A percentile compares a stretch with the other conserved stretches of the same genome.
Conservation (phyloP, 2,888 invertebrate genomes). For the Drosophila kambysellisi region DNA sequence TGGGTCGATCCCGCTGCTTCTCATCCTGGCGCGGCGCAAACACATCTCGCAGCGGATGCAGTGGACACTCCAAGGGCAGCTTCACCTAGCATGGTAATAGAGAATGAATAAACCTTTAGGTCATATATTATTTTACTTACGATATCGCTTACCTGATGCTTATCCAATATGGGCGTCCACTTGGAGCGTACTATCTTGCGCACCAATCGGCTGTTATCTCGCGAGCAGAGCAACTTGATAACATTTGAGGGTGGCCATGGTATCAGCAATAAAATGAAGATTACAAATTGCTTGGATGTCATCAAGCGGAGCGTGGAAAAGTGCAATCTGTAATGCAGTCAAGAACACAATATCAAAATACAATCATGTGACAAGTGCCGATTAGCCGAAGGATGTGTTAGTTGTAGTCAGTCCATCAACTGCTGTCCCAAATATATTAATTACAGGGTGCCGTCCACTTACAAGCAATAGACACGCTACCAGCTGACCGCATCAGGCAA, state of each 20-base stretch:
- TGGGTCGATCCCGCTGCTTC: slow-evolving; percentile 93
- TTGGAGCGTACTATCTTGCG: slow-evolving; percentile 95
- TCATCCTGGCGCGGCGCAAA: slow-evolving; percentile 94
- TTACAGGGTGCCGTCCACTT: slow-evolving; percentile 28
- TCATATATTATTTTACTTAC: neutral
- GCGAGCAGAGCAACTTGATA: slow-evolving; percentile 94
- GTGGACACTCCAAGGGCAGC: slow-evolving; percentile 94
- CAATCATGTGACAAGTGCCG: neutral
- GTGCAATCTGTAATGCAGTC: slow-evolving; percentile 88
- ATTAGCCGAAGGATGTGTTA: slow-evolving; percentile 26
- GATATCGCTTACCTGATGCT: slow-evolving; percentile 88
- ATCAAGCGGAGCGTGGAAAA: slow-evolving; percentile 88
- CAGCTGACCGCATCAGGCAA: slow-evolving; percentile 7
- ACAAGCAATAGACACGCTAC: slow-evolving; percentile 12
- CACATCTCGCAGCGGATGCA: slow-evolving; percentile 94
- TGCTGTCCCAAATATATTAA: slow-evolving; percentile 47
- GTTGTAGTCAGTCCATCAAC: slow-evolving; percentile 20
- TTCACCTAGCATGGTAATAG: slow-evolving; percentile 87
- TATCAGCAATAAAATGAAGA: slow-evolving; percentile 88
- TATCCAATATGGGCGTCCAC: slow-evolving; percentile 95
- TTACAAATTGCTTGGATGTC: slow-evolving; percentile 58
- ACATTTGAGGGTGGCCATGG: slow-evolving; percentile 95
- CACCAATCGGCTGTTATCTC: slow-evolving; percentile 95
- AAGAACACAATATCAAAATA: neutral
- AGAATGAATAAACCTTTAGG: neutral